phyloP scores from a whole-genome alignment of 2,797 vertebrate species.

The Sebastes taczanowskii region DNA sequence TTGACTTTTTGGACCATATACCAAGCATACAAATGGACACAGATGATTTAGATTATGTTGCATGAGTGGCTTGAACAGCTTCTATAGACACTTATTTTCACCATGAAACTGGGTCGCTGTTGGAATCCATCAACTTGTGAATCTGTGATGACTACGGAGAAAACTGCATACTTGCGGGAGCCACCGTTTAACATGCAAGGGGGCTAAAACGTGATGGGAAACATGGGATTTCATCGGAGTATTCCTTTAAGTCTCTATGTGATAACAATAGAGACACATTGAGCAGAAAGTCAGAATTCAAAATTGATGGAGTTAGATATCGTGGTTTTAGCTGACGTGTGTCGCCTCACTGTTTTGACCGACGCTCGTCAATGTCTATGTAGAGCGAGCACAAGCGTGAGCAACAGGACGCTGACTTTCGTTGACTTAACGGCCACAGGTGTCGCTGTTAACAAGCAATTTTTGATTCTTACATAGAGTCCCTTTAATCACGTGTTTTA shows the following conservation, averaged over 20 bases:
- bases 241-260: not conserved
- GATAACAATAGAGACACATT: not conserved
- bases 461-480: no score
- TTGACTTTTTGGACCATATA: not conserved
- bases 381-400: no score
- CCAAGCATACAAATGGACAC: not conserved
- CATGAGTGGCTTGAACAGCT: not conserved
- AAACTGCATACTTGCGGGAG: not conserved
- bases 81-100: not conserved
- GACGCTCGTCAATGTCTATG: no score
- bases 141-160: not conserved
- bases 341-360: no score
- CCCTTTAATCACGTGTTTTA: no score
- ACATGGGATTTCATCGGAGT: not conserved
- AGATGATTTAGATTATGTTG: not conserved
- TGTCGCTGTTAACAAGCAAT: no score
- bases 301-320: no score
- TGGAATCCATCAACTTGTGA: not conserved
- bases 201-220: not conserved
- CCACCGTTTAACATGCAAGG: not conserved
- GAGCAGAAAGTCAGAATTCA: not conserved
- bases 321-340: no score
- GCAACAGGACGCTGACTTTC: no score
- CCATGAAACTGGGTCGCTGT: not conserved
- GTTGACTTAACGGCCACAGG: no score